Evolutionary conservation across 2,888 invertebrate species (phyloP).

Genomic region (Tryphoninae sp.): DNA sequence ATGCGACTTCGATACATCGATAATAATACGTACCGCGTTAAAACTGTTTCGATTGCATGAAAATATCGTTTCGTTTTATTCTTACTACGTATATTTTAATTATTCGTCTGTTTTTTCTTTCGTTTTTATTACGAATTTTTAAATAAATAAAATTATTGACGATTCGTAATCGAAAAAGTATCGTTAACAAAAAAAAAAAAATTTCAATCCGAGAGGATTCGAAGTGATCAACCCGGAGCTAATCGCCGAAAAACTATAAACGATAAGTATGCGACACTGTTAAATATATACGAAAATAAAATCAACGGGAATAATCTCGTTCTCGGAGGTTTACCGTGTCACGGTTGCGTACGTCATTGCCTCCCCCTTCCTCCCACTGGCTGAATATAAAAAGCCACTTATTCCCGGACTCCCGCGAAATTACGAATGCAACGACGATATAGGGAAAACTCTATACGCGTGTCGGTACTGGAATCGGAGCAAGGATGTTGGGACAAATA

Average conservation of each 20-base stretch:
- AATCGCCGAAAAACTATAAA: no score
- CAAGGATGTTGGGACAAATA: constrained; percentile 26
- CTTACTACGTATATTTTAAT: no score
- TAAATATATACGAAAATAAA: constrained; percentile 38
- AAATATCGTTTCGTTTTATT: no score
- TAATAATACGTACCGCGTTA: background rate
- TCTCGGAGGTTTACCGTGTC: no score
- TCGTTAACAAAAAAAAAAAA: no score
- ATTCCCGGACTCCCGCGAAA: background rate
- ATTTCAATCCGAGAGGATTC: no score
- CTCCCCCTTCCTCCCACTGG: background rate
- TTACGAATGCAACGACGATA: constrained; percentile 21
- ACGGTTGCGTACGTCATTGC: background rate
- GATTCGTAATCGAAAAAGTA: no score
- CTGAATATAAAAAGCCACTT: constrained; percentile 31
- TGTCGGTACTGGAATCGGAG: constrained; percentile 26
- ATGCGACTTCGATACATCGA: background rate
- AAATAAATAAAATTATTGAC: no score
- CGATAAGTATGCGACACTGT: background rate
- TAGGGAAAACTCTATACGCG: constrained; percentile 23
- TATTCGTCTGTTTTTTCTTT: no score
- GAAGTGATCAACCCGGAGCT: no score
- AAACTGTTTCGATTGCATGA: no score
- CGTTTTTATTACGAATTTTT: no score
- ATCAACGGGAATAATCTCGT: constrained; percentile 6